These are phyloP conservation scores for Fregetta grallaria DNA, from an alignment of 2,113 vertebrate genomes.

Conservation along the genomic window DNA sequence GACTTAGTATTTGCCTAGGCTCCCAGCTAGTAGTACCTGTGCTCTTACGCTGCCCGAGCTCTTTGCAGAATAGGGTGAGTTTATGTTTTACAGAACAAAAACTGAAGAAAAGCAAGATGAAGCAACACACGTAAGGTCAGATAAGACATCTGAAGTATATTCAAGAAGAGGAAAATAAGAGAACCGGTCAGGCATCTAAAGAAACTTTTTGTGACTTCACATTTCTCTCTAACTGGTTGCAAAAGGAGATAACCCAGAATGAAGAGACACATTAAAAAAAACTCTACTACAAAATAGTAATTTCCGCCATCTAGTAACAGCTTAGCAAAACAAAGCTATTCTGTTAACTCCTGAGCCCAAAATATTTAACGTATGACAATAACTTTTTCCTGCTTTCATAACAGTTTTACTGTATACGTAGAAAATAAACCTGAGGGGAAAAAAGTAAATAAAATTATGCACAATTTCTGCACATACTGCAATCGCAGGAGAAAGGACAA, in stretches of 20 bases:
- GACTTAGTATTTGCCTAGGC: neutral
- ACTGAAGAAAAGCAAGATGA: neutral
- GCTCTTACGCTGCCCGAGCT: neutral
- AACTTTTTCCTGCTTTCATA: neutral
- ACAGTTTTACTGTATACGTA: neutral
- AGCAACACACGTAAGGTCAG: neutral
- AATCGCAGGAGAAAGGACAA: neutral
- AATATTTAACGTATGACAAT: neutral
- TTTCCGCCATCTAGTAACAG: neutral
- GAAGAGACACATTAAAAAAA: neutral
- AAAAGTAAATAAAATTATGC: neutral
- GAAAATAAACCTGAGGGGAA: neutral
- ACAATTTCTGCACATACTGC: neutral
- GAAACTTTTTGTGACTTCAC: neutral
- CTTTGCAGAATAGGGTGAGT: neutral
- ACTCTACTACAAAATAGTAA: neutral
- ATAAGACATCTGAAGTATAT: neutral
- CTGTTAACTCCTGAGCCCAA: neutral
- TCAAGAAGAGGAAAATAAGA: neutral
- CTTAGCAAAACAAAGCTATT: neutral
- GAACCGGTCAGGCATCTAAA: neutral
- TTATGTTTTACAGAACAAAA: neutral
- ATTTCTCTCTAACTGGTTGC: neutral
- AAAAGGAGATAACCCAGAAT: neutral
- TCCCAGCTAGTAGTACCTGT: neutral